These are phyloP conservation scores for Diplodus puntazzo DNA, from an alignment of 2,797 vertebrate species.

Conservation along the genomic window DNA sequence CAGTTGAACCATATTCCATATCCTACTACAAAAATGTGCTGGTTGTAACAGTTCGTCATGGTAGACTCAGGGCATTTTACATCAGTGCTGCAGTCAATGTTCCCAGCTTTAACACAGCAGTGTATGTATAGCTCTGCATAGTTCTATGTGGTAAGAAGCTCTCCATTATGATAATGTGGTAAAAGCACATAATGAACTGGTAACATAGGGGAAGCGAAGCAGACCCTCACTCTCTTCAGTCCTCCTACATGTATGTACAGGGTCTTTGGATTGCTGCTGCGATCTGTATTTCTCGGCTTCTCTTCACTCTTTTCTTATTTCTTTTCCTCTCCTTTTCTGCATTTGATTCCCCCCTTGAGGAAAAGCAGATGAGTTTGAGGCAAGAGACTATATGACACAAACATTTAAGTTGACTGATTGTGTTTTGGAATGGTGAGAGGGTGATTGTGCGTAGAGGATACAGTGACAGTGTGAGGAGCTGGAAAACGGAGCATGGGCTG, in stretches of 20 bases:
- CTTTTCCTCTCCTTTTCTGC: constrained; percentile 31
- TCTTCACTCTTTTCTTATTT: neutral
- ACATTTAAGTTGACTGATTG: constrained; percentile 82
- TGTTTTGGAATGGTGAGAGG: constrained; percentile 51
- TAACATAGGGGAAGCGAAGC: constrained; percentile 26
- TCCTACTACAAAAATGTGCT: neutral
- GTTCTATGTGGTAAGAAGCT: constrained; percentile 15
- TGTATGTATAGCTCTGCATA: neutral
- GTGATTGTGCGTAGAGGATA: constrained; percentile 52
- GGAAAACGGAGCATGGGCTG: constrained; percentile 31
- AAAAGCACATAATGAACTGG: constrained; percentile 41
- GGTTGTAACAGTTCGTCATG: neutral
- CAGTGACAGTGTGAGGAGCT: constrained; percentile 52
- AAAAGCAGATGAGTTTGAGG: constrained; percentile 67
- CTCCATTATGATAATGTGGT: constrained; percentile 51
- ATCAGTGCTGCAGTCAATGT: constrained; percentile 16
- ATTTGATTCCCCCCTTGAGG: constrained; percentile 41
- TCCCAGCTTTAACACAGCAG: constrained; percentile 27
- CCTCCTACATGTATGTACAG: constrained; percentile 26
- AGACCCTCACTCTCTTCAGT: constrained; percentile 16
- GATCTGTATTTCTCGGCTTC: constrained; percentile 10
- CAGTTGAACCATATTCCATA: neutral
- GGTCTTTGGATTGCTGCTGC: constrained; percentile 19
- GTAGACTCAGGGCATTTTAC: constrained; percentile 13
- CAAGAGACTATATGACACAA: constrained; percentile 69